Base-by-base conservation (phyloP, 2,797 vertebrate genomes). In the Euthynnus affinis region DNA sequence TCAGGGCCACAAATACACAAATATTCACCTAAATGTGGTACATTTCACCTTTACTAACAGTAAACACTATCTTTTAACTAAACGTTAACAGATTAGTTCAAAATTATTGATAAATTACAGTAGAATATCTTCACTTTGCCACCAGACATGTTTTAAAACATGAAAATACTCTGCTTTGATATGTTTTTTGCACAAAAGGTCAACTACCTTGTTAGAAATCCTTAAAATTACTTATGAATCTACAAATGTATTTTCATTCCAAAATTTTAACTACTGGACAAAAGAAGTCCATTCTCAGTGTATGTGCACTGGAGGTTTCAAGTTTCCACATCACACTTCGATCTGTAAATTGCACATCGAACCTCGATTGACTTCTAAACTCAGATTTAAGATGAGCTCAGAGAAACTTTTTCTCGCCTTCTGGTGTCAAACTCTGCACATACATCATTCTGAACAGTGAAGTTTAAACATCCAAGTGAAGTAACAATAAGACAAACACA, bases 1-100 rank as follows among this genome's bases (percentile, higher is more conserved):
- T 99, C 95, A 96, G 86, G 22, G 29, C 44, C 29, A 25, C 20
- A 58, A 5, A 55, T 32, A 55, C 49, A 62, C 32, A 75, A n/a
- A 55, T 8, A 64, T 17, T 9, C 34, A 29, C 10, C 2, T 5
- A 58, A 18, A 57, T 23, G 8, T 57, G 17, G 20, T 37, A 37
- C 12, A 8, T 25, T 23, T 20, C 17, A 9, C 60, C 18, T 34
- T 25, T n/a, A n/a, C n/a, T n/a, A n/a, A 37, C 40, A 46, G 44
- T 46, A 46, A 46, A 46, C 15, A 15, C 14, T 46, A n/a, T 5
- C 17, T 46, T 17, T 6, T 15, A 18, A 46, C 5, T 17, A 17
- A 46, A 46, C 5, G 14, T 46, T 17, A 44, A 25, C 34, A 3
- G 25, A 44, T 57, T 22, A 20, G 23, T 29, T 17, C 4, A 32